Evolutionary conservation across 2,797 vertebrate genomes (phyloP).

Genomic region (Malurus splendens): DNA sequence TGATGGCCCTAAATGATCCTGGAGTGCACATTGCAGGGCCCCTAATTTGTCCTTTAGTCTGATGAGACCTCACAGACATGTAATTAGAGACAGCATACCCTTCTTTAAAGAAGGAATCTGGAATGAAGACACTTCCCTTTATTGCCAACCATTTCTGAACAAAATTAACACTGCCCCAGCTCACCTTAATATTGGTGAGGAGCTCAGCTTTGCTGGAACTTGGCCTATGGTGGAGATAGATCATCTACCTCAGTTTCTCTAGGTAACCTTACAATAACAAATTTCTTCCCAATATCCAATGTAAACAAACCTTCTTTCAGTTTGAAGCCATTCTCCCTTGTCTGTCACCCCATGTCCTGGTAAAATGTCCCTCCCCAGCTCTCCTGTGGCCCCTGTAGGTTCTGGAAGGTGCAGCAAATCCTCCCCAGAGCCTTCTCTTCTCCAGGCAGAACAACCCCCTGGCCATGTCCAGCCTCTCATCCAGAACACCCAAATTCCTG

Average conservation of each 20-base stretch:
- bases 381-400: neutral
- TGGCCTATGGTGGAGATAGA: too few relatives aligned
- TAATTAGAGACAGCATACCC: neutral
- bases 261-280: neutral
- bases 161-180: neutral
- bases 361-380: neutral
- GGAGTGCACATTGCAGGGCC: neutral
- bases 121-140: neutral
- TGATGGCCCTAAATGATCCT: neutral
- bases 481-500: neutral
- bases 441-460: neutral
- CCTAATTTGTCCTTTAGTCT: neutral
- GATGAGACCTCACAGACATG: neutral
- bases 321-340: neutral
- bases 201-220: neutral
- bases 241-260: fast-evolving
- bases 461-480: too few relatives aligned
- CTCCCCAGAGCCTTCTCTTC: neutral
- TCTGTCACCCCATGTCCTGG: neutral
- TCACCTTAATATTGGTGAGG: neutral
- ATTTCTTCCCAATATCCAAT: neutral
- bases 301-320: neutral
- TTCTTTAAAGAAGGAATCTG: neutral
- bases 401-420: fast-evolving
- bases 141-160: neutral